Evolutionary conservation across 1,140 invertebrate genomes (phyloP).

Genomic region (Stegodyphus dumicola): DNA sequence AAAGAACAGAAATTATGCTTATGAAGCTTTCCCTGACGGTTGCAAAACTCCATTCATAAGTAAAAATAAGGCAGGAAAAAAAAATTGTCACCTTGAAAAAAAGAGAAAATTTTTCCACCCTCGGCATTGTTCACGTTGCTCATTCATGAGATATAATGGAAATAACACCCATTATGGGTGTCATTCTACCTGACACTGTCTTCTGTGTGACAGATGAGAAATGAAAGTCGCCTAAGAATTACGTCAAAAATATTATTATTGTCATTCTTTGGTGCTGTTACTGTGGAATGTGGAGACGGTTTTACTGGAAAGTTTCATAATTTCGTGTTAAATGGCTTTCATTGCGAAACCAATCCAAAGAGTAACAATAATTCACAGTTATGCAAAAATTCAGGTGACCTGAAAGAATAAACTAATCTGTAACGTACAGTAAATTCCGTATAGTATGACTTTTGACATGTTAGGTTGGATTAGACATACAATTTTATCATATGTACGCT

Average conservation of each 20-base stretch:
- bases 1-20: not conserved
- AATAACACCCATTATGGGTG: constrained; percentile 53
- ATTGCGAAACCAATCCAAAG: too few species aligned
- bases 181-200: constrained; percentile 7
- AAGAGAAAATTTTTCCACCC: constrained; percentile 18
- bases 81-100: constrained; percentile 50
- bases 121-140: constrained; percentile 15
- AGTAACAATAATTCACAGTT: too few species aligned
- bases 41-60: constrained; percentile 9
- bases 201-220: constrained; percentile 55
- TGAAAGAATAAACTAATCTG: too few species aligned
- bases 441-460: too few species aligned
- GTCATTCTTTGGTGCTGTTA: too few species aligned
- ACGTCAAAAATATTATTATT: too few species aligned
- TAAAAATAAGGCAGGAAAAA: not conserved
- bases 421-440: too few species aligned
- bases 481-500: too few species aligned
- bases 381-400: too few species aligned
- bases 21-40: not conserved
- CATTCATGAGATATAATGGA: constrained; percentile 2
- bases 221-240: not conserved
- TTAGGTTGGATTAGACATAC: too few species aligned
- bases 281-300: not conserved
- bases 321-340: too few species aligned
- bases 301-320: too few species aligned